These are phyloP conservation scores for Chiropotes sagulatus DNA, from an alignment of 2,797 vertebrate genomes.

Conservation along the genomic window DNA sequence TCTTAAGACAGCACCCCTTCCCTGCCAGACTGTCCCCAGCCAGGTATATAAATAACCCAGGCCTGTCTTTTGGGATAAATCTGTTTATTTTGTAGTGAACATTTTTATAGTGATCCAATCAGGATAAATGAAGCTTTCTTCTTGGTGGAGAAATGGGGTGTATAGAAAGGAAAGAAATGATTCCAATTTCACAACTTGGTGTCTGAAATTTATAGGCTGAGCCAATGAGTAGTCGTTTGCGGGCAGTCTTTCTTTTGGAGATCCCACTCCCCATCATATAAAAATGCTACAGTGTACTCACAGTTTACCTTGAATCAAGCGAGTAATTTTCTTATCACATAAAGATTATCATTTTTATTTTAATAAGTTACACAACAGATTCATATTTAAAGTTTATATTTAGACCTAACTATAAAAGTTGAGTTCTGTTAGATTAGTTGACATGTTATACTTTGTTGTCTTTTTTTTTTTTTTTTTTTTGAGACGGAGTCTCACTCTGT, in stretches of 20 bases:
- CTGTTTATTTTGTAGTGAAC: neutral
- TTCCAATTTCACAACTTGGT: neutral
- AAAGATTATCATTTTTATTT: neutral
- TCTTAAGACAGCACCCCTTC: neutral
- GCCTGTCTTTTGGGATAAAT: neutral
- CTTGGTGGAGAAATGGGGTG: neutral
- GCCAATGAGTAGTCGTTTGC: neutral
- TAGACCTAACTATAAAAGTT: neutral
- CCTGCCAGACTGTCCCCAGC: neutral
- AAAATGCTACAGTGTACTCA: neutral
- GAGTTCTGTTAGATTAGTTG: neutral
- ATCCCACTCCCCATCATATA: neutral
- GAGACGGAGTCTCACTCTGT: too few relatives aligned
- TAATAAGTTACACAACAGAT: neutral
- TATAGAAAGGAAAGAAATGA: neutral
- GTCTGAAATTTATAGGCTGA: neutral
- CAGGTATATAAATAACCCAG: neutral
- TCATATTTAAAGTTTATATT: neutral
- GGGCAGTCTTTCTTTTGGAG: neutral
- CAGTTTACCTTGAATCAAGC: neutral
- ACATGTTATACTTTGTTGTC: neutral
- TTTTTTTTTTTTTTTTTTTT: neutral
- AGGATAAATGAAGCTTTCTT: neutral
- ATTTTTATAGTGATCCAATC: neutral
- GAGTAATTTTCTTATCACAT: neutral